A percentile compares a stretch with the other conserved stretches of the same genome.
These are phyloP conservation scores for Pelodytes ibericus DNA, from an alignment of 2,797 vertebrate genomes.

Conservation along the genomic window DNA sequence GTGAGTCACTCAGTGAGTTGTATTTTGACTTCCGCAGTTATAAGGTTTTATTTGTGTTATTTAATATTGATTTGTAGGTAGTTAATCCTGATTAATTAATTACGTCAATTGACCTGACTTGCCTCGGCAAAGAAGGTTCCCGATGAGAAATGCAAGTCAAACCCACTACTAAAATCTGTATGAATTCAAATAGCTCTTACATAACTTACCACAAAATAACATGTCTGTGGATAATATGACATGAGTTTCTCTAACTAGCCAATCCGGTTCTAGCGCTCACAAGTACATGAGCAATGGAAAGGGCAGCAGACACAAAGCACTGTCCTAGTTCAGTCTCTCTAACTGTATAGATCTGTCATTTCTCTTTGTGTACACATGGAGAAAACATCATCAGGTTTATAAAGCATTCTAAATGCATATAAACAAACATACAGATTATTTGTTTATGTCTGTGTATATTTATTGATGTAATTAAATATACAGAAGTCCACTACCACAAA, in stretches of 20 bases:
- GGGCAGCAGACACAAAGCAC: not conserved
- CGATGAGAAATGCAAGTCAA: not conserved
- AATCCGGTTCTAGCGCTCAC: not conserved
- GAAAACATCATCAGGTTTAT: too few relatives aligned
- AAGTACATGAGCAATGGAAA: not conserved
- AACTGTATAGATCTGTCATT: not conserved
- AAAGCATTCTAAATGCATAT: too few relatives aligned
- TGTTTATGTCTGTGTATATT: too few relatives aligned
- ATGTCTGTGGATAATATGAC: not conserved
- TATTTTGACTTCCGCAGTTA: not conserved
- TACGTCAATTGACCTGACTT: conserved; percentile 6
- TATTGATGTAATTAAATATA: too few relatives aligned
- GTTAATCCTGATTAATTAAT: conserved; percentile 3
- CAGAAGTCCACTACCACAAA: too few relatives aligned
- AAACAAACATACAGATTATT: too few relatives aligned
- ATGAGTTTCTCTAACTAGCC: not conserved
- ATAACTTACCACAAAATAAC: not conserved
- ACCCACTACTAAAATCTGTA: not conserved
- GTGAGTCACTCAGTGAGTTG: not conserved
- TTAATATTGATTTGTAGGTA: conserved; percentile 4
- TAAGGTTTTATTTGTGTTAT: not conserved
- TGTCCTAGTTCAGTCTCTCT: not conserved
- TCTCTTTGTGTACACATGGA: too few relatives aligned
- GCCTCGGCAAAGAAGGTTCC: not conserved
- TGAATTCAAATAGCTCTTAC: conserved; percentile 14